Conservation (phyloP, 2,888 invertebrate species). For the Diadegma fenestrale region DNA sequence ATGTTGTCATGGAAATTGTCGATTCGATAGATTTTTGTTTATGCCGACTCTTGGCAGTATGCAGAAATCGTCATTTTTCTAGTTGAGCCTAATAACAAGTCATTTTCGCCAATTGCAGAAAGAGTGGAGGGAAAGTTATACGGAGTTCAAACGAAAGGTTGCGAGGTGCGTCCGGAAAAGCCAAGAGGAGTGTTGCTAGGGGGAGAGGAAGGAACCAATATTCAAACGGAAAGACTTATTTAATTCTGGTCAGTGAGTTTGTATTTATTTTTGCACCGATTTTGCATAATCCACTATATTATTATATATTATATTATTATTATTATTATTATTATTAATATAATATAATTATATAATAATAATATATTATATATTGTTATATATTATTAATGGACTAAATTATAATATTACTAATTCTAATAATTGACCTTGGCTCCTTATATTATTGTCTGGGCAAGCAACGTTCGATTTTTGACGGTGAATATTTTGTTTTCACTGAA, state of each 20-base stretch:
- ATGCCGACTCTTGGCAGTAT: too few relatives aligned
- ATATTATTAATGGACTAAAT: too few relatives aligned
- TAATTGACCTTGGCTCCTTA: background rate
- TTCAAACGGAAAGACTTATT: slow-evolving; percentile 84
- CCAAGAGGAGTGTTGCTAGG: slow-evolving; percentile 98
- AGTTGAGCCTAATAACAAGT: background rate
- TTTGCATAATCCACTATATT: background rate
- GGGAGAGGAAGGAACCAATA: slow-evolving; percentile 85
- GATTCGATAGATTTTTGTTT: too few relatives aligned
- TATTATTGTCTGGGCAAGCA: background rate
- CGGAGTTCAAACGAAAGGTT: slow-evolving; percentile 99
- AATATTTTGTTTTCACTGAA: slow-evolving; percentile 45
- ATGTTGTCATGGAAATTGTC: background rate
- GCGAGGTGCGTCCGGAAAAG: slow-evolving; percentile 99
- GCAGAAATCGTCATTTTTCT: background rate
- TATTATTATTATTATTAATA: too few relatives aligned
- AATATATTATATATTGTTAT: too few relatives aligned
- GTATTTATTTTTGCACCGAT: background rate
- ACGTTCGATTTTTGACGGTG: background rate
- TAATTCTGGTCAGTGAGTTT: slow-evolving; percentile 82
- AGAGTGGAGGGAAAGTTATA: slow-evolving; percentile 99
- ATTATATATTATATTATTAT: too few relatives aligned
- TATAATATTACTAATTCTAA: background rate
- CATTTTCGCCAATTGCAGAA: slow-evolving; percentile 89
- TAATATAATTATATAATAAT: too few relatives aligned